A percentile compares a stretch with the other conserved stretches of the same genome.
Evolutionary conservation across 1,140 invertebrate genomes (phyloP).

Genomic region (Pemphigus obesinymphae): DNA sequence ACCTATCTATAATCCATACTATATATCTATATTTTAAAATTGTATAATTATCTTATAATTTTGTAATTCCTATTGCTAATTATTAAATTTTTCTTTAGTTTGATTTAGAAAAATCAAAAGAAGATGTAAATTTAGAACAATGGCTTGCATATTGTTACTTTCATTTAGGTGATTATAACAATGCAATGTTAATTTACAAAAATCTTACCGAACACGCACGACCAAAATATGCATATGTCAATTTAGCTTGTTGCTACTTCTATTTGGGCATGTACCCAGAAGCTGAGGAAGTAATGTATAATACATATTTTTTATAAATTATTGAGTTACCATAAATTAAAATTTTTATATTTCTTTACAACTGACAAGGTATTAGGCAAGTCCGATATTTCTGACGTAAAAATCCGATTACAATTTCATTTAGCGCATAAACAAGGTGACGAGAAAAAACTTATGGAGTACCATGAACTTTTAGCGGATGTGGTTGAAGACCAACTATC

Average conservation of each 20-base stretch:
- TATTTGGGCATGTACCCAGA: slow-evolving; percentile 82
- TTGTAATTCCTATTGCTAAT: not conserved
- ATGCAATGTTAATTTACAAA: slow-evolving; percentile 72
- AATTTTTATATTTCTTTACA: not conserved
- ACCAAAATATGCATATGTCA: slow-evolving; percentile 60
- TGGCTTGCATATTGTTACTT: slow-evolving; percentile 95
- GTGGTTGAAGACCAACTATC: slow-evolving; percentile 91
- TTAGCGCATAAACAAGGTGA: slow-evolving; percentile 89
- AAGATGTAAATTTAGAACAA: slow-evolving; percentile 61
- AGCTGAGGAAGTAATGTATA: slow-evolving; percentile 55
- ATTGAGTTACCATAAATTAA: not conserved
- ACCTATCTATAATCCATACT: no score
- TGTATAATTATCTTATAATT: not conserved
- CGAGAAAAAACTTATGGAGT: slow-evolving; percentile 74
- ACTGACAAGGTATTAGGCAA: slow-evolving; percentile 55
- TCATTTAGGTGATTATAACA: slow-evolving; percentile 89
- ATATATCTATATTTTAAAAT: not conserved
- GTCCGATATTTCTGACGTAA: slow-evolving; percentile 60
- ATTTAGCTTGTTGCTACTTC: slow-evolving; percentile 92
- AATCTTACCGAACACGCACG: slow-evolving; percentile 50
- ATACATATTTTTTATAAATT: slow-evolving; percentile 6
- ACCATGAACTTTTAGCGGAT: slow-evolving; percentile 79
- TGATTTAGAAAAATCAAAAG: slow-evolving; percentile 43
- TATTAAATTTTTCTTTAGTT: slow-evolving; percentile 51
- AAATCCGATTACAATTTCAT: slow-evolving; percentile 85